phyloP scores from a whole-genome alignment of 2,888 invertebrate species.

The Cryptus viduatorius region DNA sequence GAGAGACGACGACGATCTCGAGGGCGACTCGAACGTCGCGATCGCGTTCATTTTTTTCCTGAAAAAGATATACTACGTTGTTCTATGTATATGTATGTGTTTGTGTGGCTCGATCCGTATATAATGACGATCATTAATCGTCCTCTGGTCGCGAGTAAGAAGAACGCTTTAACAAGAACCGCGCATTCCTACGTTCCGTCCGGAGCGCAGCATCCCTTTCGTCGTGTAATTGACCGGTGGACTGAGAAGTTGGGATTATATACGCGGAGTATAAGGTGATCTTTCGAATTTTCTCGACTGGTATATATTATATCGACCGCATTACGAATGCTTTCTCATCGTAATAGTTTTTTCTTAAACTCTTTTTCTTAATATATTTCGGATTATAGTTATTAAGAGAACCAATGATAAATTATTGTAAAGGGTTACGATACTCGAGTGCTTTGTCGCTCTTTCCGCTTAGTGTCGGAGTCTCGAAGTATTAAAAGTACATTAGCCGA shows the following conservation, averaged over 20 bases:
- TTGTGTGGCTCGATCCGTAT: constrained; percentile 49
- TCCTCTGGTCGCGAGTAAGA: constrained; percentile 54
- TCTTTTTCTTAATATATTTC: constrained; percentile 12
- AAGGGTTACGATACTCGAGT: not conserved
- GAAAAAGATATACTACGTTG: constrained; percentile 21
- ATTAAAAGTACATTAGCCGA: constrained; percentile 36
- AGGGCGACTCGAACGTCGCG: constrained; percentile 40
- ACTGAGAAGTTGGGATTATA: constrained; percentile 36
- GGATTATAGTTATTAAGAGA: constrained; percentile 37
- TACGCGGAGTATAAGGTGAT: constrained; percentile 20
- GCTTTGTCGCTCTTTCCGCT: not conserved
- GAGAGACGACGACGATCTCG: constrained; percentile 25
- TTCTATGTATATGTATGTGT: not conserved
- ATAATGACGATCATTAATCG: constrained; percentile 69
- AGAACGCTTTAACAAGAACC: constrained; percentile 65
- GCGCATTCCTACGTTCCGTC: constrained; percentile 61
- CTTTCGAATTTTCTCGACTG: constrained; percentile 15
- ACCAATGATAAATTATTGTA: constrained; percentile 16
- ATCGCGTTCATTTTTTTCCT: constrained; percentile 54
- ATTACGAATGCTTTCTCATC: constrained; percentile 2
- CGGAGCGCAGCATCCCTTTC: constrained; percentile 12
- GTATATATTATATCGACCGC: constrained; percentile 27
- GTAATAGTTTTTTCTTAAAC: not conserved
- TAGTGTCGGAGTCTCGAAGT: not conserved
- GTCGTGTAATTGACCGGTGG: constrained; percentile 46